phyloP scores from a whole-genome alignment of 2,797 vertebrate species.

The Amblyopsis hoosieri region DNA sequence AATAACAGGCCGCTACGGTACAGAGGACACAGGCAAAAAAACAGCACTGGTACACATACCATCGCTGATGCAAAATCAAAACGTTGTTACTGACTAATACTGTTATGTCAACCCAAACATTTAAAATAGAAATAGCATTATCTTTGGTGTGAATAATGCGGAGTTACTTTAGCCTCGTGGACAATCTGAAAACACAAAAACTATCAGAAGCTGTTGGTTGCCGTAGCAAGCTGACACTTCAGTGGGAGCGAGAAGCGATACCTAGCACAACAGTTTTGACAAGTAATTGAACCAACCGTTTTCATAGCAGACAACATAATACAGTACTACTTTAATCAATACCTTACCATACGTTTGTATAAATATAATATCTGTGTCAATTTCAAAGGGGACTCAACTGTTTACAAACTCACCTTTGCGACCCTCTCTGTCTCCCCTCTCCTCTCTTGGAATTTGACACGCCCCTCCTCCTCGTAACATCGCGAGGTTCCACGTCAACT shows the following conservation, averaged over 20 bases:
- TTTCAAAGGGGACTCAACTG: conserved; percentile 73
- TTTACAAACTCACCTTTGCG: conserved; percentile 87
- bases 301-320: conserved; percentile 15
- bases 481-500: conserved; percentile 69
- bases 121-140: background rate
- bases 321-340: conserved; percentile 3
- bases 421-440: conserved; percentile 75
- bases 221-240: conserved; percentile 67
- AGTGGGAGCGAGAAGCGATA: conserved; percentile 61
- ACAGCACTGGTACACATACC: conserved; percentile 31
- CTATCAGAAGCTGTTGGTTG: conserved; percentile 31
- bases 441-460: conserved; percentile 85
- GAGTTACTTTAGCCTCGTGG: background rate
- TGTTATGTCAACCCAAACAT: conserved; percentile 30
- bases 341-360: conserved; percentile 5
- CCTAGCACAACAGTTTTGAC: conserved; percentile 58
- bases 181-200: conserved; percentile 13
- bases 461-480: conserved; percentile 72
- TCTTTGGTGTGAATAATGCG: background rate
- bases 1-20: conserved; percentile 67
- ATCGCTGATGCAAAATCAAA: conserved; percentile 14
- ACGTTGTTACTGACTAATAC: conserved; percentile 9
- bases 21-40: conserved; percentile 24
- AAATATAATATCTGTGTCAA: conserved; percentile 17
- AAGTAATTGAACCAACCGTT: conserved; percentile 32